Evolutionary conservation across 2,888 invertebrate species (phyloP).

Genomic region (Parasteatoda lunata): DNA sequence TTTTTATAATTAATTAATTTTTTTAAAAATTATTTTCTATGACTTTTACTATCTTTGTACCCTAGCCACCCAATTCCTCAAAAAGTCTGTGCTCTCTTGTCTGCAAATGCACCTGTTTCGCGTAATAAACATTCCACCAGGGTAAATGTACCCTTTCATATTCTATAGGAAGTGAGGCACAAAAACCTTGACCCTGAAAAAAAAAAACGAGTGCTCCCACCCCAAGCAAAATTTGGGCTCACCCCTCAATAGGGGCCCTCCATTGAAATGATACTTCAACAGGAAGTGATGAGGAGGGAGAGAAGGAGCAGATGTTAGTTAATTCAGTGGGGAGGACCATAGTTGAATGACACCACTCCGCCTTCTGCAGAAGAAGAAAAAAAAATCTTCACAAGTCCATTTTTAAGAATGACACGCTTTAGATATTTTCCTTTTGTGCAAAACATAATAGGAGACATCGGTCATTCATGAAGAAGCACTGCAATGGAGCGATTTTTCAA

Average conservation of each 20-base stretch:
- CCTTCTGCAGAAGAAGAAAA: background rate
- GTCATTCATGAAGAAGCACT: too few relatives aligned
- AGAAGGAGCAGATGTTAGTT: slow-evolving; percentile 23
- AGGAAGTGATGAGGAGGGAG: slow-evolving; percentile 3
- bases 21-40: too few relatives aligned
- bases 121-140: background rate
- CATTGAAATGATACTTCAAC: background rate
- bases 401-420: too few relatives aligned
- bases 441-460: too few relatives aligned
- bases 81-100: too few relatives aligned
- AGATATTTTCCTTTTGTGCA: too few relatives aligned
- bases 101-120: background rate
- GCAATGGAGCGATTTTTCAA: too few relatives aligned
- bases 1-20: too few relatives aligned
- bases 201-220: background rate
- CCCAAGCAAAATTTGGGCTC: background rate
- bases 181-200: slow-evolving; percentile 40
- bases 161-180: slow-evolving; percentile 11
- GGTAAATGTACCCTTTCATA: background rate
- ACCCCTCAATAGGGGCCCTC: slow-evolving; percentile 3
- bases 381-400: too few relatives aligned
- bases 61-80: too few relatives aligned
- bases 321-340: background rate
- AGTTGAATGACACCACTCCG: slow-evolving; percentile 16
- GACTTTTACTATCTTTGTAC: too few relatives aligned